These are phyloP conservation scores for Drosophila biarmipes DNA, from an alignment of 1,140 invertebrate species.

Conservation along the genomic window DNA sequence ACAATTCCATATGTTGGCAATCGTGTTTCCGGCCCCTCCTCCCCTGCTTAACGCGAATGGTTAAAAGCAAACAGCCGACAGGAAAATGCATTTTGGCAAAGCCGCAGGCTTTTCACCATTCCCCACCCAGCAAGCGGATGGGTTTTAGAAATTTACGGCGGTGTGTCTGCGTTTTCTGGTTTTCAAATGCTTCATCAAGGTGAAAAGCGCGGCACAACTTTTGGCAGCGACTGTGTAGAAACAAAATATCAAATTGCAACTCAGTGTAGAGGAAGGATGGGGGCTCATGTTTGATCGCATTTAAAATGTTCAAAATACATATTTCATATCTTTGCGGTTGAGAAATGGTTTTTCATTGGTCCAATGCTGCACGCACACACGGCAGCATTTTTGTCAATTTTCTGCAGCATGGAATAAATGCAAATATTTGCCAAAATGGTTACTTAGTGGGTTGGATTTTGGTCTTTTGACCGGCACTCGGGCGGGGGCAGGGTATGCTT, in stretches of 20 bases:
- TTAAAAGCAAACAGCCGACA: slow-evolving; percentile 73
- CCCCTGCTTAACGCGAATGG: slow-evolving; percentile 59
- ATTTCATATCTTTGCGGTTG: slow-evolving; percentile 13
- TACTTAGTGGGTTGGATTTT: slow-evolving; percentile 9
- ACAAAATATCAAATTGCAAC: slow-evolving; percentile 53
- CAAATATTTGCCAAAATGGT: slow-evolving; percentile 34
- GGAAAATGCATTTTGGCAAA: slow-evolving; percentile 71
- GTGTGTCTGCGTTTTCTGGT: slow-evolving; percentile 40
- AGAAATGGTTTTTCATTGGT: slow-evolving; percentile 13
- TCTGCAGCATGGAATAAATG: slow-evolving; percentile 37
- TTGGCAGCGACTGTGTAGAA: slow-evolving; percentile 21
- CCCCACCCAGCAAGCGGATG: background rate
- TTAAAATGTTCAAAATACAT: slow-evolving; percentile 56
- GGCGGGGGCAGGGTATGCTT: slow-evolving; percentile 1
- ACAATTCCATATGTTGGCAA: slow-evolving; percentile 60
- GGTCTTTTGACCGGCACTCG: slow-evolving; percentile 32
- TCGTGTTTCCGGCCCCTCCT: background rate
- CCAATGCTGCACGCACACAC: slow-evolving; percentile 9
- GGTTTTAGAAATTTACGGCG: slow-evolving; percentile 10
- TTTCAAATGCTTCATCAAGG: slow-evolving; percentile 59
- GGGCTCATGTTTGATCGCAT: slow-evolving; percentile 43
- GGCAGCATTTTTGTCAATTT: slow-evolving; percentile 38
- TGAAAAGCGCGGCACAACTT: slow-evolving; percentile 53
- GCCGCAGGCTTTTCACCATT: slow-evolving; percentile 38
- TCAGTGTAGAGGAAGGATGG: slow-evolving; percentile 5